Evolutionary conservation across 2,888 invertebrate genomes (phyloP).

Genomic region (Celastrina argiolus): DNA sequence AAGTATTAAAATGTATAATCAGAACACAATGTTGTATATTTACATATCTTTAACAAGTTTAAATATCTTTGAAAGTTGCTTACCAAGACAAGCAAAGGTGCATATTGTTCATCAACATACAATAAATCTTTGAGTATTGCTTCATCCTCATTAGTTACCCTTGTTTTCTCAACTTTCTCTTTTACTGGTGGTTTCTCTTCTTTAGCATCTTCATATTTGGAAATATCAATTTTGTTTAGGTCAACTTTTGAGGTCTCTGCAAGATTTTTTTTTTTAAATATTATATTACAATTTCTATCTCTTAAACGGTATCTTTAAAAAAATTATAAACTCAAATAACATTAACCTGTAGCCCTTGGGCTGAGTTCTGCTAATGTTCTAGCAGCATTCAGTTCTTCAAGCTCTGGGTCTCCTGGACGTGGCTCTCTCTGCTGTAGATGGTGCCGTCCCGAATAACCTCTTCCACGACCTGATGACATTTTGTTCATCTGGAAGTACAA

Average conservation of each 20-base stretch:
- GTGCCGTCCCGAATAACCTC: slow-evolving; percentile 68
- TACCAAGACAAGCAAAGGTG: slow-evolving; percentile 41
- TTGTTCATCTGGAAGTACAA: slow-evolving; percentile 20
- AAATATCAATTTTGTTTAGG: slow-evolving; percentile 37
- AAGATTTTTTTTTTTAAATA: neutral
- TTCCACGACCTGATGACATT: slow-evolving; percentile 68
- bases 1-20: too few relatives aligned
- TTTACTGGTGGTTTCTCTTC: slow-evolving; percentile 37
- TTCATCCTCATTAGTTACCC: slow-evolving; percentile 46
- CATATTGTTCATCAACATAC: slow-evolving; percentile 54
- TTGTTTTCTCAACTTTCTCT: slow-evolving; percentile 30
- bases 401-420: slow-evolving; percentile 51
- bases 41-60: too few relatives aligned
- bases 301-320: neutral
- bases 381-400: slow-evolving; percentile 46
- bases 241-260: slow-evolving; percentile 42
- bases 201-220: slow-evolving; percentile 38
- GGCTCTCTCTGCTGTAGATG: slow-evolving; percentile 49
- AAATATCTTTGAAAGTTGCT: slow-evolving; percentile 28
- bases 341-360: slow-evolving; percentile 52
- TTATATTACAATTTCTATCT: too few relatives aligned
- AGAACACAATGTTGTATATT: too few relatives aligned
- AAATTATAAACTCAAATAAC: neutral
- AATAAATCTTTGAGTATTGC: slow-evolving; percentile 50
- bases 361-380: slow-evolving; percentile 52